Evolutionary conservation across 2,113 vertebrate species (phyloP).

Genomic region (Taxidea taxus): DNA sequence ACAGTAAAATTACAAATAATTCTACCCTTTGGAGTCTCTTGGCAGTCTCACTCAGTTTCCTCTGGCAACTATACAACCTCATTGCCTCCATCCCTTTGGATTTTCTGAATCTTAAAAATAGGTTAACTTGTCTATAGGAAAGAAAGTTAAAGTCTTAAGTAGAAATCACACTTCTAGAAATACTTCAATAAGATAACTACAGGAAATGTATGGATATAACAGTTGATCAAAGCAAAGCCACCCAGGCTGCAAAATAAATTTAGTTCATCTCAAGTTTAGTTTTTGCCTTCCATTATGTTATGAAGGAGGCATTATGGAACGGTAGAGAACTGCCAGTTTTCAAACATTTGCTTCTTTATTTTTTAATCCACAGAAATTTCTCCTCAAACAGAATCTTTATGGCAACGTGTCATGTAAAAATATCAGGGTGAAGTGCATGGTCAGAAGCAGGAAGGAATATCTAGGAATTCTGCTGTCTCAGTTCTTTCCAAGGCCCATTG

Average conservation of each 20-base stretch:
- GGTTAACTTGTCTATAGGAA: background rate
- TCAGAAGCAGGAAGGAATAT: background rate
- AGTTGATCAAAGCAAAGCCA: background rate
- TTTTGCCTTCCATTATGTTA: background rate
- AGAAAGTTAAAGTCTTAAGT: background rate
- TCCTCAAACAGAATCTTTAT: background rate
- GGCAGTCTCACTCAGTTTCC: background rate
- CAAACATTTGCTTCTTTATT: background rate
- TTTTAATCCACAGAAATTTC: background rate
- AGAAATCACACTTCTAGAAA: background rate
- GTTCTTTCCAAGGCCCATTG: background rate
- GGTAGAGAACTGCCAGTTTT: background rate
- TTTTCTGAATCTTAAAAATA: conserved; percentile 22
- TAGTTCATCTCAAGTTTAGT: background rate
- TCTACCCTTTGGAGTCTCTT: background rate
- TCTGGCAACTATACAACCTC: background rate
- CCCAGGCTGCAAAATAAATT: background rate
- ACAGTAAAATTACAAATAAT: background rate
- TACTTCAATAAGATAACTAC: background rate
- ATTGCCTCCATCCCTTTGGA: background rate
- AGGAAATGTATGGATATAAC: background rate
- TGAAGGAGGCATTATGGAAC: background rate
- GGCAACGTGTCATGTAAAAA: background rate
- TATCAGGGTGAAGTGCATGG: background rate
- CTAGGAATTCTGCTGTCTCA: background rate